A percentile compares a stretch with the other conserved stretches of the same genome.
These are phyloP conservation scores for Hippocampus guttulatus DNA, from an alignment of 2,113 vertebrate species.

Conservation along the genomic window DNA sequence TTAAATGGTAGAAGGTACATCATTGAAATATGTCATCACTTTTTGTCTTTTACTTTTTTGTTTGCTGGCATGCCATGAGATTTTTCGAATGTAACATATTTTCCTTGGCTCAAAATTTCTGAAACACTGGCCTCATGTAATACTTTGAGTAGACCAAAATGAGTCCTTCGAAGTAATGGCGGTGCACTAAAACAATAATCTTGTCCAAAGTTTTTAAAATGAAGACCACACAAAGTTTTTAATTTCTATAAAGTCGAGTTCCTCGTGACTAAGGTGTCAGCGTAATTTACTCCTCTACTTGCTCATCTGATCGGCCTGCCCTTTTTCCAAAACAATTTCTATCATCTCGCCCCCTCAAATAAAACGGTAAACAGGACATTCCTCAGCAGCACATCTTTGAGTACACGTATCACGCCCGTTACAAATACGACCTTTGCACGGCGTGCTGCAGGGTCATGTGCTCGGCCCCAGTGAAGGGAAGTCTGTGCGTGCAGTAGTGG, in stretches of 20 bases:
- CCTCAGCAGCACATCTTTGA: conserved; percentile 31
- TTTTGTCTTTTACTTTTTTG: not conserved
- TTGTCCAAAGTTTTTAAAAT: not conserved
- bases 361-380: conserved; percentile 10
- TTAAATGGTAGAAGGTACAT: not conserved
- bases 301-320: not conserved
- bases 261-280: not conserved
- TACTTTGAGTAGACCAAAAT: not conserved
- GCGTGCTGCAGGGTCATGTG: conserved; percentile 92
- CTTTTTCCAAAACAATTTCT: not conserved
- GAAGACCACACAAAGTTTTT: not conserved
- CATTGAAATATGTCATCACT: not conserved
- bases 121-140: not conserved
- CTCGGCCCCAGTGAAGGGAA: conserved; percentile 92
- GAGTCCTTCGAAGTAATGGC: too few species aligned
- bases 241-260: not conserved
- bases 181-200: too few species aligned
- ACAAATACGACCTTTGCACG: conserved; percentile 63
- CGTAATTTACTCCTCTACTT: not conserved
- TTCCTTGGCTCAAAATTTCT: not conserved
- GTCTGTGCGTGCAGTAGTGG: conserved; percentile 84
- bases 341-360: not conserved
- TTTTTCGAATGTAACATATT: not conserved
- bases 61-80: not conserved
- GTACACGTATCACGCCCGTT: conserved; percentile 11